phyloP scores from a whole-genome alignment of 1,140 invertebrate genomes.

The Asbolus verrucosus region DNA sequence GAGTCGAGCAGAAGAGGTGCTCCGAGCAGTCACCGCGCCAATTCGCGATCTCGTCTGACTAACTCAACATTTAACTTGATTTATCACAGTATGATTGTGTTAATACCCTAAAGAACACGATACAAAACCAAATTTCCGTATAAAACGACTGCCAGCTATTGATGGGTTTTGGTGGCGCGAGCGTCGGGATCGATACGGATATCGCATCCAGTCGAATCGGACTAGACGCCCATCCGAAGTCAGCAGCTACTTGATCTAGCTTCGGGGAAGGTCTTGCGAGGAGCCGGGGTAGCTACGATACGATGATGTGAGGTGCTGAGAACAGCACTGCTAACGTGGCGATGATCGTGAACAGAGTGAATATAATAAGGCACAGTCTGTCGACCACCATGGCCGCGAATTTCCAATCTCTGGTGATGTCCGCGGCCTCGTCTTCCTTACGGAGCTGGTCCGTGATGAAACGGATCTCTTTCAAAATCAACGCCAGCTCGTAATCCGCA shows the following conservation, averaged over 20 bases:
- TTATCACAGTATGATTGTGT: conserved; percentile 67
- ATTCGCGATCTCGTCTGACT: conserved; percentile 44
- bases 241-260: conserved; percentile 29
- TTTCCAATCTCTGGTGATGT: conserved; percentile 97
- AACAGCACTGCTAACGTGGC: conserved; percentile 94
- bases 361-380: conserved; percentile 96
- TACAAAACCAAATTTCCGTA: conserved; percentile 60
- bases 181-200: conserved; percentile 47
- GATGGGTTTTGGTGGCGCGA: conserved; percentile 47
- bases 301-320: conserved; percentile 95
- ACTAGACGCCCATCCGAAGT: conserved; percentile 35
- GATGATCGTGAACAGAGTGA: conserved; percentile 95
- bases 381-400: conserved; percentile 99
- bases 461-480: conserved; percentile 89
- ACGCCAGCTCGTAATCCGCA: conserved; percentile 77
- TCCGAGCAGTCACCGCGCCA: background rate
- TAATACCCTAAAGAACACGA: conserved; percentile 64
- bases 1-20: conserved; percentile 1
- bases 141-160: conserved; percentile 57
- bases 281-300: conserved; percentile 76
- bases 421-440: conserved; percentile 90
- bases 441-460: conserved; percentile 93
- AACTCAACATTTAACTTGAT: conserved; percentile 64
- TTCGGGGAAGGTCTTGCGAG: conserved; percentile 13
- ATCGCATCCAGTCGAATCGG: conserved; percentile 26